Conservation (phyloP, 2,797 vertebrate genomes). For the Cynodonichthys magdalenae region DNA sequence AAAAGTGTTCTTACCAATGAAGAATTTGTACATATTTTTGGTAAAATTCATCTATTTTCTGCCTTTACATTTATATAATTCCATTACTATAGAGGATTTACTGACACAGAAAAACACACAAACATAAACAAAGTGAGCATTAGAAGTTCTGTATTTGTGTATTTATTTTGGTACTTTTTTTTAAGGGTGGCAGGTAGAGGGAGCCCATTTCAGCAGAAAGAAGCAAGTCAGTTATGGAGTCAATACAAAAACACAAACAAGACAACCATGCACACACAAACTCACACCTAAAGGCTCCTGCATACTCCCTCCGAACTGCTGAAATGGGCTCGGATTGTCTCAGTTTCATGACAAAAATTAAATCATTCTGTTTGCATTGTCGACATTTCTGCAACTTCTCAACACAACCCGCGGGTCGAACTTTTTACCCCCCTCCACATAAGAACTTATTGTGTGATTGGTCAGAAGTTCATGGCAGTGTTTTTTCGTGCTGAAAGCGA, state of each 20-base stretch:
- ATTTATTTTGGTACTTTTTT: not conserved
- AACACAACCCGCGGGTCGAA: too few species aligned
- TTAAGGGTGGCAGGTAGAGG: not conserved
- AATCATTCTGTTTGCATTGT: too few species aligned
- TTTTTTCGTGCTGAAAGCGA: too few species aligned
- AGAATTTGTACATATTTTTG: not conserved
- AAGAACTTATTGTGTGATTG: too few species aligned
- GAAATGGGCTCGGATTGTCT: too few species aligned
- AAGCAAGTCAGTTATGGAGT: not conserved
- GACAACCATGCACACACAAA: not conserved
- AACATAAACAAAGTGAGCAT: too few species aligned
- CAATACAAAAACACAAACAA: not conserved
- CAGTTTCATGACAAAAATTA: too few species aligned
- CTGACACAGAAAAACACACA: not conserved
- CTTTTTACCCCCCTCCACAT: too few species aligned
- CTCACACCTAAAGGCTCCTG: too few species aligned
- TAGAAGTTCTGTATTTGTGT: not conserved
- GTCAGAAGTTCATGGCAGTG: too few species aligned
- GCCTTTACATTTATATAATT: not conserved
- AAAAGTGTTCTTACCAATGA: slow-evolving; percentile 15
- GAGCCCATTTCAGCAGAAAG: not conserved
- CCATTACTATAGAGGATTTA: not conserved
- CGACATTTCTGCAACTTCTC: too few species aligned
- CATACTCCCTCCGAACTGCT: too few species aligned
- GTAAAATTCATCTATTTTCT: not conserved